phyloP scores from a whole-genome alignment of 2,113 vertebrate species.

The Apistogramma diplotaenia region DNA sequence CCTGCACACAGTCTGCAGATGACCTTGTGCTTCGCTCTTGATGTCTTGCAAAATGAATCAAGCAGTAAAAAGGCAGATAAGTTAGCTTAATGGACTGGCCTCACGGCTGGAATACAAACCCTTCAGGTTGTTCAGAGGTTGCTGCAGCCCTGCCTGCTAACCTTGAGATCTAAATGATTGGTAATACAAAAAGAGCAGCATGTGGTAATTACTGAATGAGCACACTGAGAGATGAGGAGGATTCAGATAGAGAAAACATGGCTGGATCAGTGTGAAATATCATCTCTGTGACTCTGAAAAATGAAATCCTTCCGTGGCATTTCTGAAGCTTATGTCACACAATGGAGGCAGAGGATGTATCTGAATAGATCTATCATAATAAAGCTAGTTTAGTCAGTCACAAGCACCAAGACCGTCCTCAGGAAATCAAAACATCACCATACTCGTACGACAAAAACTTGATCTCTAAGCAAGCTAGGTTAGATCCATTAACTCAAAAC shows the following conservation, averaged over 20 bases:
- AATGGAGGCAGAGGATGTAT: neutral
- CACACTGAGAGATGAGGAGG: neutral
- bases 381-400: slow-evolving; percentile 51
- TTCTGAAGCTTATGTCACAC: slow-evolving; percentile 6
- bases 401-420: slow-evolving; percentile 48
- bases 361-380: slow-evolving; percentile 1
- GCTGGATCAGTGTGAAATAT: slow-evolving; percentile 7
- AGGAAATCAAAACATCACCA: slow-evolving; percentile 49
- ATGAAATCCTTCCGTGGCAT: slow-evolving; percentile 47
- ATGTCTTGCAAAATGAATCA: slow-evolving; percentile 19
- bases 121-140: neutral
- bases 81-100: neutral
- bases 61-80: slow-evolving; percentile 14
- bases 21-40: neutral
- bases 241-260: neutral
- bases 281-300: slow-evolving; percentile 16
- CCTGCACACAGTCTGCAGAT: neutral
- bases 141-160: neutral
- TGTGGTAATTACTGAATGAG: slow-evolving; percentile 15
- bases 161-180: neutral
- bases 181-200: neutral
- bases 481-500: slow-evolving; percentile 50
- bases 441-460: slow-evolving; percentile 42
- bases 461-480: slow-evolving; percentile 44
- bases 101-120: neutral